Evolutionary conservation across 1,140 invertebrate genomes (phyloP).

Genomic region (Reticulitermes speratus): DNA sequence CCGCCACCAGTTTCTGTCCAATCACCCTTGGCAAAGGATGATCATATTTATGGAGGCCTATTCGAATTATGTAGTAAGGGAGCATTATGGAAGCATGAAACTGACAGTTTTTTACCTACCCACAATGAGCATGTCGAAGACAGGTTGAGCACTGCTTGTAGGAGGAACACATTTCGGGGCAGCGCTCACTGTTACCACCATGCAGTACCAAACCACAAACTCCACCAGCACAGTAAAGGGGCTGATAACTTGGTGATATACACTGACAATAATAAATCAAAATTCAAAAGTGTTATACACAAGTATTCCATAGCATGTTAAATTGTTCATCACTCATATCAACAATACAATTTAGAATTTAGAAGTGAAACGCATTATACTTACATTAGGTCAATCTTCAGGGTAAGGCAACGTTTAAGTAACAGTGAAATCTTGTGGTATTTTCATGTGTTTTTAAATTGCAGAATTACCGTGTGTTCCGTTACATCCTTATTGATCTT

Average conservation of each 20-base stretch:
- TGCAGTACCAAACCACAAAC: conserved; percentile 83
- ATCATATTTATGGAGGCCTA: no score
- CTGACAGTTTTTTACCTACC: conserved; percentile 43
- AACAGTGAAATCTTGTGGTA: no score
- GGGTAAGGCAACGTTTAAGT: no score
- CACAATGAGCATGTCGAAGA: conserved; percentile 81
- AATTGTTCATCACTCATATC: not conserved
- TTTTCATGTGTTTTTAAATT: no score
- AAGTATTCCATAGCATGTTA: not conserved
- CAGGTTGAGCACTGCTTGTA: conserved; percentile 86
- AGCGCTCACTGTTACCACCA: conserved; percentile 63
- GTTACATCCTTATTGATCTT: no score
- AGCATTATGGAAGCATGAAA: not conserved
- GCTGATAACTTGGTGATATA: conserved; percentile 80
- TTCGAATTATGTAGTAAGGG: not conserved
- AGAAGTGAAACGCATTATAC: no score
- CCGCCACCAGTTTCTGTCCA: no score
- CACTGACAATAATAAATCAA: conserved; percentile 56
- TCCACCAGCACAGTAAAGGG: conserved; percentile 83
- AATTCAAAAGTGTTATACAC: not conserved
- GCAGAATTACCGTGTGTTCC: no score
- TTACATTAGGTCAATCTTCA: no score
- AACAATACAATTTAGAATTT: not conserved
- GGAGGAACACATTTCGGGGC: conserved; percentile 78
- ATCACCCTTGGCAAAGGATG: no score